Conservation (phyloP, 30 jellyfish, hydroid and myxozoan species). For the Sanderia malayensis region DNA sequence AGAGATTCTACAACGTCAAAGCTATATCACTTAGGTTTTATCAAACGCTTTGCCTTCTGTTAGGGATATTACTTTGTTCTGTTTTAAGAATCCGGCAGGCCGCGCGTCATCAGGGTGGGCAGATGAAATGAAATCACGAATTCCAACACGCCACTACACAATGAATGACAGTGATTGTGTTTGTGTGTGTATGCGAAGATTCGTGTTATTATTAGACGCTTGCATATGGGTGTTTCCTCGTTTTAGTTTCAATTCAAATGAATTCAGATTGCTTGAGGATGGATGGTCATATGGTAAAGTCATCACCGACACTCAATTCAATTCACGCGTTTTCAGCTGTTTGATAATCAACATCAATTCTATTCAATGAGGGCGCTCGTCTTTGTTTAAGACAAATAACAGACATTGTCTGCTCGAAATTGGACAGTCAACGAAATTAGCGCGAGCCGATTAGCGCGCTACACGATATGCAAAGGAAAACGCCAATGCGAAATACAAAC, state of each 20-base stretch:
- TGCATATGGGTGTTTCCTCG: not conserved
- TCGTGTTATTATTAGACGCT: no score
- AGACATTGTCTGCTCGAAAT: not conserved
- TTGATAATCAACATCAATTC: not conserved
- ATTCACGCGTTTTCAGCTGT: not conserved
- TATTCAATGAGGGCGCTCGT: not conserved
- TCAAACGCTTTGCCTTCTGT: no score
- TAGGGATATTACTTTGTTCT: no score
- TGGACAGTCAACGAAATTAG: not conserved
- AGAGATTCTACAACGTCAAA: no score
- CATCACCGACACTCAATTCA: not conserved
- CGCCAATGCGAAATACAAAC: not conserved
- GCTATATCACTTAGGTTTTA: no score
- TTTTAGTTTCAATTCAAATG: not conserved
- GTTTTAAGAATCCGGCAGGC: no score
- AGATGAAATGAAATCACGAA: no score
- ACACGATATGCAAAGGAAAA: not conserved
- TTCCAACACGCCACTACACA: not conserved
- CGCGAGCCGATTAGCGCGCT: not conserved
- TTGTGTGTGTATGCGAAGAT: not conserved
- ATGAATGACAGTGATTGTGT: not conserved
- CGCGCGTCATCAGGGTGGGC: no score
- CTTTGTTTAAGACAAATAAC: not conserved
- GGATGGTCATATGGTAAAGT: not conserved
- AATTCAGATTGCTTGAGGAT: no score